Evolutionary conservation across 2,113 vertebrate species (phyloP), one percentile per base, ranked within the genome.

Genomic region (Paratilapia polleni): DNA sequence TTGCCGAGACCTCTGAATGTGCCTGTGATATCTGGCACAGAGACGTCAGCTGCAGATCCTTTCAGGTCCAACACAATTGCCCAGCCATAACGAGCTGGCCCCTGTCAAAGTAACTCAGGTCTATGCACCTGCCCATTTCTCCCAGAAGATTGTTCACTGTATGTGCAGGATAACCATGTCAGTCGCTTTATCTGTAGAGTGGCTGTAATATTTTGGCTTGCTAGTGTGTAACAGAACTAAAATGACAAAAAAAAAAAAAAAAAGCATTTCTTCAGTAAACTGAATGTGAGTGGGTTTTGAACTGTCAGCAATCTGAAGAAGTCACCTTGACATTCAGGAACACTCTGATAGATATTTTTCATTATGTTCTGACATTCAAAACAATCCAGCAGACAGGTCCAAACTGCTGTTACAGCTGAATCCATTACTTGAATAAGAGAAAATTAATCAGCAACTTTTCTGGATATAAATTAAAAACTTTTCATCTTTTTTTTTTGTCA

Each of bases 301-400:
- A 4, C 19, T n/a, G 54, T 11, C 20, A n/a, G 9, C 20, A 57
- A 73, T 52, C 66, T 31, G 43, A 73, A 73, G 43, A 73, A 52
- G 66, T 52, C 66, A 73, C 66, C 66, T 73, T 73, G 26, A 73
- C 43, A 73, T 52, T 52, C 52, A 73, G 47, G 17, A 31, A 73
- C 43, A 31, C 26, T 52, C 17, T 47, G 52, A 73, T 31, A 52
- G 47, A 73, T n/a, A 52, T 73, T 73, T 73, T 49, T 73, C 66
- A 31, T 73, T 73, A 73, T 73, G 52, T 73, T 49, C 10, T 73
- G 66, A 52, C 66, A 73, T 73, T 73, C 66, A 73, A 73, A 73
- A 52, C 66, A 73, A 73, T 52, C 17, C 26, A 73, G 47, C 66
- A 73, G 17, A 73, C 43, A 31, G 6, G 2, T 52, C 24, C 1